A percentile compares a stretch with the other conserved stretches of the same genome.
These are phyloP conservation scores for Meteorus sp. DNA, from an alignment of 1,140 invertebrate genomes.

Conservation along the genomic window DNA sequence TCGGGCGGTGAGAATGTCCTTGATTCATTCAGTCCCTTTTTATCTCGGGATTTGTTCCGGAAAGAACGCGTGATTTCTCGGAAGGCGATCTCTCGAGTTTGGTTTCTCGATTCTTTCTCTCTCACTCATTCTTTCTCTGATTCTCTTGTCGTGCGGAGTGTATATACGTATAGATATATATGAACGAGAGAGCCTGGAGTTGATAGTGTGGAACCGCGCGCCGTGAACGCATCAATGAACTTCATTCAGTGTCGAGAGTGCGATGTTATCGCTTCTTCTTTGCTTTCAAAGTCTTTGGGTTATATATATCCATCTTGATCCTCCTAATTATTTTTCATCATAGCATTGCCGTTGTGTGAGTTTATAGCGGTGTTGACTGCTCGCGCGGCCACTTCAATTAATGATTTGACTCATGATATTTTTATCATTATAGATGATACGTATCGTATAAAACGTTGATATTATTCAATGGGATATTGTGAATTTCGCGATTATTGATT, in stretches of 20 bases:
- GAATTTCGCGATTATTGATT: too few species aligned
- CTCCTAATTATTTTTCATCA: constrained; percentile 58
- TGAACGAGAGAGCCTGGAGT: not conserved
- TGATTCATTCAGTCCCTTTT: constrained; percentile 60
- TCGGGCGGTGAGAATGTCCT: constrained; percentile 38
- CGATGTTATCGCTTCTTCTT: constrained; percentile 52
- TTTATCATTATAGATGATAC: too few species aligned
- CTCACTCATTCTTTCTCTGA: not conserved
- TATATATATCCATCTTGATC: constrained; percentile 59
- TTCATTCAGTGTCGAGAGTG: constrained; percentile 52
- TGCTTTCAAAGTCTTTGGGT: constrained; percentile 45
- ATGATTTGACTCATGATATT: not conserved
- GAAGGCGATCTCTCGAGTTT: constrained; percentile 38
- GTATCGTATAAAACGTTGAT: too few species aligned
- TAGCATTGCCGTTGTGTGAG: not conserved
- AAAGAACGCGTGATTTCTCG: constrained; percentile 59
- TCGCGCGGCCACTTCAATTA: not conserved
- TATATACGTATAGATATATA: too few species aligned
- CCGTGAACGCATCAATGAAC: constrained; percentile 52
- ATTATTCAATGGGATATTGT: too few species aligned
- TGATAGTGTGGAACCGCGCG: constrained; percentile 7
- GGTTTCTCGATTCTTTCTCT: constrained; percentile 15
- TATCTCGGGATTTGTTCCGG: constrained; percentile 60
- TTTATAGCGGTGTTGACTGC: not conserved
- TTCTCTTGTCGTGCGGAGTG: too few species aligned